Base-by-base conservation (phyloP, 2,797 vertebrate species). In the Clarias laeviceps region DNA sequence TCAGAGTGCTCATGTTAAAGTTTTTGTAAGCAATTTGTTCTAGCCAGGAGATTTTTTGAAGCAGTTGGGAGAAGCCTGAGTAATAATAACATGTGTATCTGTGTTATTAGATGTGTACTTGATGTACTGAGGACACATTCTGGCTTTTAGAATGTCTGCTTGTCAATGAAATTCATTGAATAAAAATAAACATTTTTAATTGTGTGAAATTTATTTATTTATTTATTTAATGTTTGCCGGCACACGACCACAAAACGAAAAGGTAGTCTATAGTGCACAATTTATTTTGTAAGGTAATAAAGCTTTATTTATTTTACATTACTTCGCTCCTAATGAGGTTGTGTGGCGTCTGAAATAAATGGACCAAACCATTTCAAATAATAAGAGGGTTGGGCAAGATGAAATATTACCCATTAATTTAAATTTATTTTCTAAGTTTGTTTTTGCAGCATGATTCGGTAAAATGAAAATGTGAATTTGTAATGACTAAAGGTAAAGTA, bases 151-250 rank as follows among this genome's bases (percentile, higher is more conserved):
- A 82, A 69, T 82, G 61, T 84, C 54, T 80, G 81, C 81, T 86
- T 84, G 82, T 90, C 86, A 64, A 87, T 88, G 87, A 89, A 90
- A 87, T 87, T 89, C 82, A 90, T 89, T 89, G 87, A 90, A 83
- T 86, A 77, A 86, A 89, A 88, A 50, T 66, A 69, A 87, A 79
- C n/a, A n/a, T 37, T 40, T 86, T 87, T 86, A 40, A 54, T 22
- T 22, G 6, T 80, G 62, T 80, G n/a, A 37, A 45, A 61, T 29
- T 6, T 27, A 72, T 32, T 15, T n/a, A 40, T 14, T 34, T 8
- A 9, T 9, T 45, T 50, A 37, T 37, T 40, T 40, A 5, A 40
- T 40, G 5, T 76, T 68, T 69, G 57, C 40, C 20, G 18, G 17
- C 37, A 61, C 22, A 37, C n/a, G 20, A 37, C 9, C 9, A 32